Percentiles rank a stretch among this genome's conserved stretches.
Evolutionary conservation across 2,113 vertebrate species (phyloP).

Genomic region (Puffinus mauretanicus): DNA sequence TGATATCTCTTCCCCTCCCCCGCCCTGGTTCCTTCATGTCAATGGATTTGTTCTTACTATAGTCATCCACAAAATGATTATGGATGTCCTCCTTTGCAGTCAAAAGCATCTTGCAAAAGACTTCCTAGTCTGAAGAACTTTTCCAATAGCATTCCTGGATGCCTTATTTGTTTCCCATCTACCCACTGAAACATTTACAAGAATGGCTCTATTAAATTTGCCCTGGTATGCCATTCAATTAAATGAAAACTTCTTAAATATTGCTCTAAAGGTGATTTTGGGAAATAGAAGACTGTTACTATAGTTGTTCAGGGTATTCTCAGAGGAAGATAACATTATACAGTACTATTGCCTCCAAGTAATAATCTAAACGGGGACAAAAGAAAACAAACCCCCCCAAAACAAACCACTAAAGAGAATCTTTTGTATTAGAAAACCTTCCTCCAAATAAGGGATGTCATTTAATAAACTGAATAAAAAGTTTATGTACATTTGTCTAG

Average conservation of each 20-base stretch:
- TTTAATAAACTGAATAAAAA: neutral
- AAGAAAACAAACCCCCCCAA: neutral
- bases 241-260: slow-evolving; percentile 49
- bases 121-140: neutral
- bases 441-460: neutral
- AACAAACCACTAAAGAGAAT: neutral
- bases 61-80: neutral
- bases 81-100: neutral
- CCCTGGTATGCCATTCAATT: slow-evolving; percentile 22
- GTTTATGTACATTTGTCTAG: neutral
- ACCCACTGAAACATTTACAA: slow-evolving; percentile 4
- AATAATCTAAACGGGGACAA: neutral
- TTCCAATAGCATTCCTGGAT: neutral
- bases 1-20: neutral
- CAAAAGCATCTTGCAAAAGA: slow-evolving; percentile 51
- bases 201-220: slow-evolving; percentile 40
- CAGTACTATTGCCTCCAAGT: neutral
- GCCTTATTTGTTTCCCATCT: neutral
- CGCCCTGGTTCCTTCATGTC: neutral
- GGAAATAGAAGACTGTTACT: neutral
- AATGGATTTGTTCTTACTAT: neutral
- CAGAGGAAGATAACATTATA: neutral
- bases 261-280: slow-evolving; percentile 4
- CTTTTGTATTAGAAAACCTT: neutral
- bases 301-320: neutral